Percentiles rank a stretch among this genome's conserved stretches.
These are phyloP conservation scores for Spheniscus humboldti DNA, from an alignment of 2,797 vertebrate species.

Conservation along the genomic window DNA sequence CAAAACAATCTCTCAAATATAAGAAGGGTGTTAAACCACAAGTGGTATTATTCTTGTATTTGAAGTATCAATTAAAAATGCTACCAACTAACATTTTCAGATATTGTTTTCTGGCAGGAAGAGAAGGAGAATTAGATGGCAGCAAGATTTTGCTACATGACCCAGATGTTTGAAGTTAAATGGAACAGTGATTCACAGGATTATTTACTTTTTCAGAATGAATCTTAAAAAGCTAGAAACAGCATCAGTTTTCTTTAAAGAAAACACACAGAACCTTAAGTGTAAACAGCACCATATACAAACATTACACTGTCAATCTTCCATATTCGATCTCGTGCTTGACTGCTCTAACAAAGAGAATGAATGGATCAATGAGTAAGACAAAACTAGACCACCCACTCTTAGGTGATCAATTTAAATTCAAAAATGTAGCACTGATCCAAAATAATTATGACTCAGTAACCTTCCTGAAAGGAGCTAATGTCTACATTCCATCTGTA, in stretches of 20 bases:
- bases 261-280: background rate
- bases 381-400: background rate
- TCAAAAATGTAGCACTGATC: background rate
- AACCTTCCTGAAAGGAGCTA: background rate
- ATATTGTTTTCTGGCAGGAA: background rate
- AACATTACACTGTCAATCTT: background rate
- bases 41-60: background rate
- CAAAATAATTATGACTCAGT: background rate
- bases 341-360: background rate
- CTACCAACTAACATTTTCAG: background rate
- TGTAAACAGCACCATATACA: background rate
- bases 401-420: background rate
- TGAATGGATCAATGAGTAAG: background rate
- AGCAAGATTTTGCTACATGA: background rate
- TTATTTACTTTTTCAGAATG: background rate
- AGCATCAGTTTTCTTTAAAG: background rate
- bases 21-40: background rate
- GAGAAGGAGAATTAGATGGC: background rate
- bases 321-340: background rate
- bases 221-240: background rate
- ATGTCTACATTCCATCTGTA: background rate
- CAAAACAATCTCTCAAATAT: background rate
- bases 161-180: slow-evolving; percentile 2
- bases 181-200: background rate
- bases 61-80: background rate